phyloP scores from a whole-genome alignment of 2,888 invertebrate genomes.

The Suillia variegata region DNA sequence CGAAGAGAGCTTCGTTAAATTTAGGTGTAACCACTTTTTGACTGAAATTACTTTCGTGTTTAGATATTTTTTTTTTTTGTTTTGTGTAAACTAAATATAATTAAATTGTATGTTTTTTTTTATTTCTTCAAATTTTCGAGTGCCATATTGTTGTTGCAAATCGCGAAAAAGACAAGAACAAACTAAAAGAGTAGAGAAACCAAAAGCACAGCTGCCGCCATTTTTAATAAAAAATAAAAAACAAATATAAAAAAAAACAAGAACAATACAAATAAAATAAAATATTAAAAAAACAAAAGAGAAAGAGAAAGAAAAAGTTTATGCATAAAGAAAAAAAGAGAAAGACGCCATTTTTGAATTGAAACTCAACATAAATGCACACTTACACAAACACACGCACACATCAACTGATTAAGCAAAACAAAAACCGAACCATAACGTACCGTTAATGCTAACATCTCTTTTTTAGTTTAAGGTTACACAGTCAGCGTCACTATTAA shows the following conservation, averaged over 20 bases:
- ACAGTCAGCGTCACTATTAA: too few species aligned
- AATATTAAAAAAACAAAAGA: too few species aligned
- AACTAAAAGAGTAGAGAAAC: background rate
- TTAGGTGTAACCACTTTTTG: background rate
- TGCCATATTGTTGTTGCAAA: constrained; percentile 28
- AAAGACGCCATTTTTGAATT: too few species aligned
- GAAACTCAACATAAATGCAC: background rate
- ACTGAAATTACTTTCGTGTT: constrained; percentile 2
- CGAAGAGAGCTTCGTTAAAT: too few species aligned
- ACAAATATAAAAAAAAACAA: background rate
- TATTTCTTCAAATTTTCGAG: constrained; percentile 17
- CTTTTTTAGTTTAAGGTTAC: too few species aligned
- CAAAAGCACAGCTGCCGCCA: constrained; percentile 12
- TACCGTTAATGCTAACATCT: too few species aligned
- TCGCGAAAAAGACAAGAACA: constrained; percentile 3
- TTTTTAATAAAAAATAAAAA: background rate
- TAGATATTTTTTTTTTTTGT: constrained; percentile 3
- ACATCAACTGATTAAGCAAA: background rate
- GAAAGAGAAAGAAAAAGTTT: background rate
- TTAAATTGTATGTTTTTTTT: constrained; percentile 11
- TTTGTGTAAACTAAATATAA: too few species aligned
- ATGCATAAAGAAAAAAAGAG: too few species aligned
- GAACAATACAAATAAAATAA: too few species aligned
- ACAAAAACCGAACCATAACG: too few species aligned
- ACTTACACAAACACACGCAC: too few species aligned